Evolutionary conservation across 2,113 vertebrate species (phyloP), one percentile per base, ranked within the genome.

Genomic region (Pedetes capensis): DNA sequence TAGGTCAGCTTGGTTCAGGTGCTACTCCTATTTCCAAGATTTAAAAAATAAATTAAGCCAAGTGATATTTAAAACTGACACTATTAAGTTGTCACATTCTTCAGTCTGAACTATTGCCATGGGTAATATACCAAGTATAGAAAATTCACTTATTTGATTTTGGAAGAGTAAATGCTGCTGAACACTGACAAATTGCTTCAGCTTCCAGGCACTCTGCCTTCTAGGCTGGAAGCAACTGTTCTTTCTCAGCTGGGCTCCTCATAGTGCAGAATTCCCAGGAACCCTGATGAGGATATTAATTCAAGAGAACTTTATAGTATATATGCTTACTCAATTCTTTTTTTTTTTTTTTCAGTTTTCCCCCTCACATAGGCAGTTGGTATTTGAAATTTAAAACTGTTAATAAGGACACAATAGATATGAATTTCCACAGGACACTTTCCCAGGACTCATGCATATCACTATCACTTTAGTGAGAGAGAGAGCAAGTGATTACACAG

Each of bases 141-240:
- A 90, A 93, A 96, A 95, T 68, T 69, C 72, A 86, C 78, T 95
- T 92, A 80, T 75, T 96, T 97, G 95, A 96, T 93, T 93, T 86
- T 66, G 63, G 90, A 90, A 90, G 81, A 92, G 27, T 63, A 47
- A 87, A 75, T 61, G 14, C 47, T 63, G 53, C 49, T 78, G 91
- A 83, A 82, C 49, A 20, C 22, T 94, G 89, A 95, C 91, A 81
- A 63, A 89, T 49, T 89, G 49, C 79, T 79, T 94, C 39, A 27
- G 90, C 64, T 93, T 53, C 55, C 71, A 78, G 92, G 81, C 84
- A 79, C 55, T 69, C 53, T 42, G 76, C 85, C 89, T 95, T 89
- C 53, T 2, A 42, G 89, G 89, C n/a, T 3, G 49, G 87, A 81
- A 79, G 17, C 89, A 64, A 61, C 44, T 85, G 82, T 44, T 89